Evolutionary conservation across 1,140 invertebrate genomes (phyloP).

Genomic region (Aphelenchoides avenae): DNA sequence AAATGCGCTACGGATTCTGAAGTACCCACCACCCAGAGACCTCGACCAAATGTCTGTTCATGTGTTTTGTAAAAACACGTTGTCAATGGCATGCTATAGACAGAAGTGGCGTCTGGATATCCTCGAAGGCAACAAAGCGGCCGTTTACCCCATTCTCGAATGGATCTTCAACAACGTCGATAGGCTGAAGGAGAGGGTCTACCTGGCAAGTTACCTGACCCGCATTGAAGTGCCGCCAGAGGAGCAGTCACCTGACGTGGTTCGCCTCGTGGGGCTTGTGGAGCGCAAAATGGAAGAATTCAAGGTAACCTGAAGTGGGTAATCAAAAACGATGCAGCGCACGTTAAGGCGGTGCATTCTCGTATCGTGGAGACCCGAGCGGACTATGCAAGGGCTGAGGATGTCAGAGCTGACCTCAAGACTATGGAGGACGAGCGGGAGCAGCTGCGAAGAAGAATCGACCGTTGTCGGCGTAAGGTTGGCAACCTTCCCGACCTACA

Average conservation of each 20-base stretch:
- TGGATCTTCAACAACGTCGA: constrained; percentile 52
- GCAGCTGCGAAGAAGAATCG: constrained; percentile 40
- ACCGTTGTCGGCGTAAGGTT: constrained; percentile 26
- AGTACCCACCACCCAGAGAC: constrained; percentile 45
- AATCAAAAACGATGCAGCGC: neutral
- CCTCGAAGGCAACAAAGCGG: constrained; percentile 45
- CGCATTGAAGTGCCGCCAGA: constrained; percentile 45
- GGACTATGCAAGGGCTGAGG: constrained; percentile 37
- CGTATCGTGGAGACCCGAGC: constrained; percentile 35
- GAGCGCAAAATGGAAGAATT: constrained; percentile 52
- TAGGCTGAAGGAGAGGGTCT: constrained; percentile 42
- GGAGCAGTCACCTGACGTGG: constrained; percentile 33
- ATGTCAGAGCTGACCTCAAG: constrained; percentile 39
- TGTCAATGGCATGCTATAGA: constrained; percentile 18
- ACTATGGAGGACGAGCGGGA: constrained; percentile 49
- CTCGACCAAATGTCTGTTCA: constrained; percentile 44
- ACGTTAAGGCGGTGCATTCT: constrained; percentile 27
- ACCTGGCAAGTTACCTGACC: constrained; percentile 46
- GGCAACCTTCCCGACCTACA: constrained; percentile 29
- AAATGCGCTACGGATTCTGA: constrained; percentile 39
- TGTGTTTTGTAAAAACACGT: neutral
- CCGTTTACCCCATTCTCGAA: constrained; percentile 42
- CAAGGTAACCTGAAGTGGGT: no score
- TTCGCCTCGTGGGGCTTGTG: constrained; percentile 20
- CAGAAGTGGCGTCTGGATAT: constrained; percentile 46